Evolutionary conservation across 2,797 vertebrate species (phyloP).

Genomic region (Prionace glauca): DNA sequence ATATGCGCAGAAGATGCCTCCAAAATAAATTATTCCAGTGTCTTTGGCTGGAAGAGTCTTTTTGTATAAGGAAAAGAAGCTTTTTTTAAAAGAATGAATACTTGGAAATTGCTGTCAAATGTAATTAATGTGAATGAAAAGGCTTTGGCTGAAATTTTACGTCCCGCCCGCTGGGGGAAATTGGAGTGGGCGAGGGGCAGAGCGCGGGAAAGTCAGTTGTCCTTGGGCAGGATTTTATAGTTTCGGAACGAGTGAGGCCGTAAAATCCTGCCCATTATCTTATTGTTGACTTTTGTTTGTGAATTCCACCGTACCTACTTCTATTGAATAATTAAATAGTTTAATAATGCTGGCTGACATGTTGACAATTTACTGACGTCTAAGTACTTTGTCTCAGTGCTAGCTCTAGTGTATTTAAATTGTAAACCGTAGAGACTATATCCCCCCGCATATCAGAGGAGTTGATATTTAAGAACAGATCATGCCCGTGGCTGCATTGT

Average conservation of each 20-base stretch:
- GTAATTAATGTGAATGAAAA: not conserved
- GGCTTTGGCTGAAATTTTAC: too few species aligned
- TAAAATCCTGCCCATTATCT: not conserved
- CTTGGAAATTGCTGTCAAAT: not conserved
- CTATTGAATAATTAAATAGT: not conserved
- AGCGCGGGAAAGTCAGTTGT: too few species aligned
- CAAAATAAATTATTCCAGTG: not conserved
- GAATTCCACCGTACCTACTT: not conserved
- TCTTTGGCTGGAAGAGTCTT: not conserved
- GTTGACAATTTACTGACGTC: not conserved
- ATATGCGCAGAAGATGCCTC: not conserved
- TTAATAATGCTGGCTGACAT: not conserved
- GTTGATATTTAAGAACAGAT: not conserved
- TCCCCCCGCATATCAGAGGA: not conserved
- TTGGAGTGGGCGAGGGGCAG: too few species aligned
- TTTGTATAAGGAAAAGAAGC: not conserved
- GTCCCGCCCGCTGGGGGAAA: too few species aligned
- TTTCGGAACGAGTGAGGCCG: too few species aligned
- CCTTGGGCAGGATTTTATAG: too few species aligned
- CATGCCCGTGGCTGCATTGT: not conserved
- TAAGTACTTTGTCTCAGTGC: not conserved
- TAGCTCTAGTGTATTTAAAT: slow-evolving; percentile 6
- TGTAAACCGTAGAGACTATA: not conserved
- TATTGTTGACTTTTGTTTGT: not conserved
- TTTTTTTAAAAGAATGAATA: not conserved